Evolutionary conservation across 2,797 vertebrate genomes (phyloP).

Genomic region (Gila robusta): DNA sequence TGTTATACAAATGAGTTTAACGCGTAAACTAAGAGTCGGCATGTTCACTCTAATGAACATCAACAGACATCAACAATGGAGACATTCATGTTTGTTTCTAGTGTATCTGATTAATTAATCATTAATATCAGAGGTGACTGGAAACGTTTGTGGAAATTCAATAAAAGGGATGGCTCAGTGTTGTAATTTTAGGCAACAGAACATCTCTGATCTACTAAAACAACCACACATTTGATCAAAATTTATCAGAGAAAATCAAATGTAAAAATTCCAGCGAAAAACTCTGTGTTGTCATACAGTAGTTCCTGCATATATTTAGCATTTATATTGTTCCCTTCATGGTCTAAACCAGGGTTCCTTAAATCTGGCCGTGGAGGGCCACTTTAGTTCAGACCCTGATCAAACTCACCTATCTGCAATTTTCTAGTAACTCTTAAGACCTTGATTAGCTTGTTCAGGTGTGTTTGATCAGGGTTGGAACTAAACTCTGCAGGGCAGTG

Average conservation of each 20-base stretch:
- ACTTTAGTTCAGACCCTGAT: no score
- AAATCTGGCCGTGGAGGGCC: no score
- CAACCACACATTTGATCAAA: neutral
- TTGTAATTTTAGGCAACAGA: neutral
- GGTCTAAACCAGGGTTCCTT: conserved; percentile 40
- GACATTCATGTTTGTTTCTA: conserved; percentile 11
- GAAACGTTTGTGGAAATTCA: conserved; percentile 26
- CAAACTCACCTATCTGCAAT: no score
- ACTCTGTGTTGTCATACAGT: neutral
- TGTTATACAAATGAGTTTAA: conserved; percentile 34
- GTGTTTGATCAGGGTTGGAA: no score
- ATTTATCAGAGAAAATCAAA: neutral
- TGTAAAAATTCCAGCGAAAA: neutral
- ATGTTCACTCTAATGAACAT: conserved; percentile 43
- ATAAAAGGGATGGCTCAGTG: conserved; percentile 39
- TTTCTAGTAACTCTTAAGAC: no score
- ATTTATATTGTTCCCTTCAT: conserved; percentile 49
- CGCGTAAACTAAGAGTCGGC: conserved; percentile 23
- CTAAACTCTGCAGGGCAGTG: no score
- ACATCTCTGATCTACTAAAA: neutral
- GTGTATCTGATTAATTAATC: conserved; percentile 18
- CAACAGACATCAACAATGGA: conserved; percentile 42
- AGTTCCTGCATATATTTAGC: neutral
- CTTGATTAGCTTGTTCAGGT: no score
- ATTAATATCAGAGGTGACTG: conserved; percentile 7